Base-by-base conservation (phyloP, 2,797 vertebrate species). In the Microhierax caerulescens region DNA sequence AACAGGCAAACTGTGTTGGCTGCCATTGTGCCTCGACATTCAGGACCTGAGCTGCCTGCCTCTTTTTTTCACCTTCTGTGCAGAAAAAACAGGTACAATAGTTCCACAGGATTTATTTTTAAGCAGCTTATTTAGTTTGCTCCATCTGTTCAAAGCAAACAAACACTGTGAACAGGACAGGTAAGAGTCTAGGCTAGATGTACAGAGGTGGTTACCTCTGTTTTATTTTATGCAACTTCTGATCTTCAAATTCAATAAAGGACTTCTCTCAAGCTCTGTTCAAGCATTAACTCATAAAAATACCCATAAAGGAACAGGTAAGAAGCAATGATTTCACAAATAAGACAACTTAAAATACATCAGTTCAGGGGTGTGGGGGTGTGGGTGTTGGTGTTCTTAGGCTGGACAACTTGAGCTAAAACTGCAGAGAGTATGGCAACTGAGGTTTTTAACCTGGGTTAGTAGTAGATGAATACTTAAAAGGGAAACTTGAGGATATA, bases 111-210 rank as follows among this genome's bases (percentile, higher is more conserved):
- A 70, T 94, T 94, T 92, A 60, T 94, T 73, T 93, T 92, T 85
- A 91, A 89, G 43, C 32, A 51, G 60, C 19, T 91, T 89, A 57
- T 89, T 95, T 90, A 51, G 72, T 20, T 70, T 87, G 32, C n/a
- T 93, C 60, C 85, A 64, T 88, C 90, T 96, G 80, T 86, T 93
- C 56, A 67, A 94, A 64, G 85, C 51, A 95, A 94, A 56, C 60
- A 94, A 81, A 82, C 67, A 32, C 10, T 68, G 47, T 30, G 34
- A 90, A 74, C 48, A 48, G 68, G 56, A 61, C 36, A 89, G 45
- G 39, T 64, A 69, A 82, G 54, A 87, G 82, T 65, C 47, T 72
- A 82, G 81, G 56, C 50, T 65, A 60, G 32, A 74, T 61, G 11
- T 59, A 43, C 7, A 8, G 59, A 73, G 11, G 63, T 36, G 39